Conservation (phyloP, 92 coral and sea anemone species). For the Bergia sp. region DNA sequence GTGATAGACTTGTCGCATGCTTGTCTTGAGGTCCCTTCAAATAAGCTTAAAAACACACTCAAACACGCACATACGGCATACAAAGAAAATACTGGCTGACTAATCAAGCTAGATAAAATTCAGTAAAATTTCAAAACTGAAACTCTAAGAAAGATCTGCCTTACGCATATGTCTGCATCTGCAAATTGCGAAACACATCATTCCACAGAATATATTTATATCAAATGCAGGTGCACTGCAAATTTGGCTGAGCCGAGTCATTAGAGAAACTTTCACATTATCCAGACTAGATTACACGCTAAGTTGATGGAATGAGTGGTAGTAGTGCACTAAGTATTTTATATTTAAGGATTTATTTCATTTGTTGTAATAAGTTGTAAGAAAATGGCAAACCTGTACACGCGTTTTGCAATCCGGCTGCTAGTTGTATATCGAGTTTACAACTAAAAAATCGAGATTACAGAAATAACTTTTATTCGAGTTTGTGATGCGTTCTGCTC, state of each 20-base stretch:
- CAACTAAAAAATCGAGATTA: background rate
- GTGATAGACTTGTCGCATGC: conserved; percentile 3
- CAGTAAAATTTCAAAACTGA: background rate
- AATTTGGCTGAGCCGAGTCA: background rate
- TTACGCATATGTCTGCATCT: background rate
- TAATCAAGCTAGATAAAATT: background rate
- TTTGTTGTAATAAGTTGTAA: background rate
- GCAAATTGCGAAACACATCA: background rate
- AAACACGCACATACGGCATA: background rate
- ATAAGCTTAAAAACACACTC: background rate
- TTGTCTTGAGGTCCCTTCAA: background rate
- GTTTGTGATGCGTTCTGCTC: background rate
- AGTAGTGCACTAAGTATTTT: background rate
- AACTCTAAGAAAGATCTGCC: no score
- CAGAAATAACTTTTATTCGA: background rate
- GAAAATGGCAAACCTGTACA: background rate
- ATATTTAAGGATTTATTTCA: no score
- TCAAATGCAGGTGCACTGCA: background rate
- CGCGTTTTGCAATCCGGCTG: background rate
- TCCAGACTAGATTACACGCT: background rate
- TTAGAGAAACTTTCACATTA: conserved; percentile 3
- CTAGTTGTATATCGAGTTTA: background rate
- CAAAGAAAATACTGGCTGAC: background rate
- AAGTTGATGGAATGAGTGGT: background rate
- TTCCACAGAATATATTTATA: background rate